These are phyloP conservation scores for Tridacna gigas DNA, from an alignment of 2,888 invertebrate species.

Conservation along the genomic window DNA sequence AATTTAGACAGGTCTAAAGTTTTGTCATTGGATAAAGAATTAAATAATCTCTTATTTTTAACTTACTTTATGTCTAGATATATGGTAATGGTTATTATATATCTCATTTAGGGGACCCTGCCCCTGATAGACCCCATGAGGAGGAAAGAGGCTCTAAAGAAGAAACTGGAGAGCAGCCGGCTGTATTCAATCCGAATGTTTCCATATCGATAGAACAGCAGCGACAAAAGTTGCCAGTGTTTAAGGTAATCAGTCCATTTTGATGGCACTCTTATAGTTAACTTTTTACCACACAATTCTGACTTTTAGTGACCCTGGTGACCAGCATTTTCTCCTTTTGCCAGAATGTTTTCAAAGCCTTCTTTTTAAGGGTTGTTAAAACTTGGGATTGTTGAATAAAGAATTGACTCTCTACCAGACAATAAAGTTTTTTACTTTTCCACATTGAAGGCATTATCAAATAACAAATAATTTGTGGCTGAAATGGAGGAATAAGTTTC, in stretches of 20 bases:
- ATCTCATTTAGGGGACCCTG: conserved; percentile 68
- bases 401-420: no score
- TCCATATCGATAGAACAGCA: conserved; percentile 94
- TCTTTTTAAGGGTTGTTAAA: no score
- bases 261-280: no score
- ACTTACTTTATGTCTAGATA: neutral
- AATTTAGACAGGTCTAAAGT: neutral
- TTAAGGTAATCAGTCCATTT: conserved; percentile 85
- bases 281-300: no score
- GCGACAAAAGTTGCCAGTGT: conserved; percentile 94
- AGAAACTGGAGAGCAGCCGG: conserved; percentile 65
- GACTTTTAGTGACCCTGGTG: no score
- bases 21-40: neutral
- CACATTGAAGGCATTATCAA: no score
- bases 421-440: no score
- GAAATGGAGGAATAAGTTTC: no score
- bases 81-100: neutral
- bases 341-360: no score
- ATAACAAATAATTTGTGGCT: no score
- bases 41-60: neutral
- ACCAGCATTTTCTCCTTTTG: no score
- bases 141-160: conserved; percentile 70
- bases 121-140: conserved; percentile 71
- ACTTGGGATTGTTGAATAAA: no score
- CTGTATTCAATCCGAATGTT: conserved; percentile 90